Conservation (phyloP, 2,888 invertebrate species). For the Ypsolopha sequella region DNA sequence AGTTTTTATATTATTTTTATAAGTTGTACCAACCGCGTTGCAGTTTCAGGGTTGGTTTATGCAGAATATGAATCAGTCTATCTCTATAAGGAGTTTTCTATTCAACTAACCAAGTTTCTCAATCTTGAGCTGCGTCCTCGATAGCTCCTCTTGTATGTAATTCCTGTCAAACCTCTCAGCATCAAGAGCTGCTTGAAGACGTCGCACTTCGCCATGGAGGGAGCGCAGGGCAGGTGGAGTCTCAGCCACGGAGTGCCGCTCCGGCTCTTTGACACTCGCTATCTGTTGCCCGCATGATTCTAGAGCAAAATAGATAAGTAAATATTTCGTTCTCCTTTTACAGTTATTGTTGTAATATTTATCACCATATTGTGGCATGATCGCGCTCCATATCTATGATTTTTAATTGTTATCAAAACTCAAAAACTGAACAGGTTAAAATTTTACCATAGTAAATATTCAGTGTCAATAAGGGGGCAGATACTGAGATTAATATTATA, state of each 20-base stretch:
- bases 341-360: too few species aligned
- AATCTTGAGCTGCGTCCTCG: constrained; percentile 60
- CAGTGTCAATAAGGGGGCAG: not conserved
- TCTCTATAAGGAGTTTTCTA: not conserved
- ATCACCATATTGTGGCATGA: not conserved
- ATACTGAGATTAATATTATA: too few species aligned
- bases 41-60: too few species aligned
- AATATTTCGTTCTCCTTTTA: too few species aligned
- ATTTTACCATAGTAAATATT: too few species aligned
- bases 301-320: constrained; percentile 15
- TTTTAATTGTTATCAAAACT: not conserved
- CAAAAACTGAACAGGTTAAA: not conserved
- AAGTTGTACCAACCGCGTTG: too few species aligned
- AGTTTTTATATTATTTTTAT: too few species aligned
- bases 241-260: constrained; percentile 26
- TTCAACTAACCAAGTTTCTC: constrained; percentile 57
- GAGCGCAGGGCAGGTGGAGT: constrained; percentile 54
- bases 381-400: not conserved
- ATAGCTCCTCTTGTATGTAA: constrained; percentile 72
- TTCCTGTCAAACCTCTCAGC: constrained; percentile 73
- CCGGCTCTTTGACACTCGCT: constrained; percentile 14
- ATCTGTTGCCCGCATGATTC: constrained; percentile 46
- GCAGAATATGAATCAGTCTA: not conserved
- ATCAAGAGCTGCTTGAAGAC: constrained; percentile 70
- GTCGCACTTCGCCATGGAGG: constrained; percentile 56